Evolutionary conservation across 2,888 invertebrate species (phyloP), one percentile per base, ranked within the genome.

Genomic region (Rhamnusium bicolor): DNA sequence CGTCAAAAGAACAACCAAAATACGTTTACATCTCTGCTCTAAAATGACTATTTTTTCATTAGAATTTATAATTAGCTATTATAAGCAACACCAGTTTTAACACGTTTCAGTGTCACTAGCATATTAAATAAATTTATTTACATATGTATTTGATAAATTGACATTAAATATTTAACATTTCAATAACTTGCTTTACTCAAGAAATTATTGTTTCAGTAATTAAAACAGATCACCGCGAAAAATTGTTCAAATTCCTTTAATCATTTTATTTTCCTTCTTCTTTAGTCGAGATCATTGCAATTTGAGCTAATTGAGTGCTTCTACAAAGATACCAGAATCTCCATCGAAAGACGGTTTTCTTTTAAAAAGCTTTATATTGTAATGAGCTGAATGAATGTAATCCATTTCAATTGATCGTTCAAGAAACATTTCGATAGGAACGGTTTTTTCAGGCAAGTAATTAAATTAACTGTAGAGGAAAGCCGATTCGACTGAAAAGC

Each of bases 301-400:
- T 60, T 62, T 27, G 40, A 46, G 53, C 40, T 69, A 69, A 69
- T 69, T 69, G 60, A 69, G 69, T 51, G 54, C 47, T 29, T 21
- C 49, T 49, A 21, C 61, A 21, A 32, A 40, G 12, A 69, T 40
- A 62, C 61, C 40, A 21, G 60, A 65, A 53, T 65, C 29, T 62
- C 62, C 51, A 61, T 40, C n/a, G 46, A 47, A 69, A 69, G 47
- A 49, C 51, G 53, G 69, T 29, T 69, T 62, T 69, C 18, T 32
- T 51, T 69, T 71, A 74, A 67, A 73, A 74, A 74, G 75, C 75
- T 77, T 77, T 77, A 73, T 77, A 75, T 75, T 75, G 75, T 72
- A 68, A 72, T 72, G 62, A 68, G 62, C 66, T 75, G 72, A 72
- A 74, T 73, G 75, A 72, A 77, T 70, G 67, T 66, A 71, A 77